Base-by-base conservation (phyloP, 2,113 vertebrate species). In the Polypterus bichir region DNA sequence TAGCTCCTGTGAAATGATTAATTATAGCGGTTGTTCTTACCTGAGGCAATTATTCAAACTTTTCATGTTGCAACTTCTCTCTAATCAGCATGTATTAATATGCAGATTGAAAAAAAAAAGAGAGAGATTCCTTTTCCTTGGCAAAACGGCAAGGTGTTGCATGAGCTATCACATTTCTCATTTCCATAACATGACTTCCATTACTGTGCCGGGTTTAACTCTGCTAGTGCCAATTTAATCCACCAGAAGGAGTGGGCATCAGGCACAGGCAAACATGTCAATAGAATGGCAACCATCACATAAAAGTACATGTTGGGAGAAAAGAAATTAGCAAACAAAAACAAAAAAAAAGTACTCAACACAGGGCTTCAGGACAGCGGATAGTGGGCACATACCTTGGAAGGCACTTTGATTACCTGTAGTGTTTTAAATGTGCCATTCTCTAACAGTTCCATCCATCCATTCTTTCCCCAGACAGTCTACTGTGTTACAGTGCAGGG, bases 41-140 rank as follows among this genome's bases (percentile, higher is more conserved):
- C 80, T 81, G 73, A 74, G 79, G 76, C 71, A 76, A 76, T 81
- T 74, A 76, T 77, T 75, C 74, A 80, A 73, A 63, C 71, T 77
- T 79, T 79, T 77, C 72, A 75, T 75, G 77, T 74, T 77, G 73
- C 70, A 65, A 69, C 73, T 73, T 78, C 75, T 67, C 76, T 83
- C 76, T 74, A 62, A 66, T 78, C 73, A 71, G 72, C 61, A 63
- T 61, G 63, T 65, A 79, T 82, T 78, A 83, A 81, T 79, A 80
- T 81, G 61, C 61, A 62, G 61, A 44, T 55, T 47, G 44, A 47
- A 51, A 49, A 46, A 51, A 51, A n/a, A 60, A 11, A 8, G n/a
- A 27, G 27, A 27, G 27, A 27, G 27, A 27, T 27, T 27, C 27
- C 27, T 51, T 61, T 48, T 48, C 7, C 49, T n/a, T 27, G 60